phyloP scores from a whole-genome alignment of 1,140 invertebrate genomes.

The Eurytemora carolleeae region DNA sequence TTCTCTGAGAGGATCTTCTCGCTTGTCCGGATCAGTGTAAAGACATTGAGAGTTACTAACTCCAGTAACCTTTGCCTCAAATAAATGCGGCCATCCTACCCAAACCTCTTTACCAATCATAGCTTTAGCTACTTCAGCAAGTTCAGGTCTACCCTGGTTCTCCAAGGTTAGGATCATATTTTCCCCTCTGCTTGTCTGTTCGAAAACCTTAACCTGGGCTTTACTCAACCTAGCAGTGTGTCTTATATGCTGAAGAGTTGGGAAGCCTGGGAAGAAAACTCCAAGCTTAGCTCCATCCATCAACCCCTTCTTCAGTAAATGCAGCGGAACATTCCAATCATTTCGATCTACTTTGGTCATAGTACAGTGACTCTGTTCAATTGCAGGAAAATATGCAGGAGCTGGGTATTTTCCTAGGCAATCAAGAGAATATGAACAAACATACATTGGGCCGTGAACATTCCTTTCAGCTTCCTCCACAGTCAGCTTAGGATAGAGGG shows the following conservation, averaged over 20 bases:
- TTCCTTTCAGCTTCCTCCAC: conserved; percentile 54
- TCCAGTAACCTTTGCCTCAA: conserved; percentile 41
- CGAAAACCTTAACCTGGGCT: conserved; percentile 62
- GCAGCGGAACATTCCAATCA: conserved; percentile 19
- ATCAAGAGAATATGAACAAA: conserved; percentile 43
- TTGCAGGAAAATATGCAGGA: conserved; percentile 42
- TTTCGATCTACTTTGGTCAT: conserved; percentile 18
- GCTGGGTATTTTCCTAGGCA: conserved; percentile 22
- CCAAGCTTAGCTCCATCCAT: conserved; percentile 43
- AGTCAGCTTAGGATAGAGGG: conserved; percentile 42
- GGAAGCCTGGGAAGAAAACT: conserved; percentile 68
- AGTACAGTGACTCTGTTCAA: conserved; percentile 36
- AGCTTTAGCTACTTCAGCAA: neutral
- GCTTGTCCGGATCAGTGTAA: too few species aligned
- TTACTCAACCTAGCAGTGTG: conserved; percentile 50
- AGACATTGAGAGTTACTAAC: conserved; percentile 36
- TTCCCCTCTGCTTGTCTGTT: conserved; percentile 49
- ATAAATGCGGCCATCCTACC: conserved; percentile 71
- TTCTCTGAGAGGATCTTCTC: too few species aligned
- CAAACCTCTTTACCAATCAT: conserved; percentile 48
- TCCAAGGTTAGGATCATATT: conserved; percentile 54
- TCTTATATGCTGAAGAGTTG: conserved; percentile 58
- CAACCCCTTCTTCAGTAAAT: conserved; percentile 47
- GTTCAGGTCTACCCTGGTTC: conserved; percentile 16
- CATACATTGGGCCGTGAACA: conserved; percentile 56